Base-by-base conservation (phyloP, 2,797 vertebrate species). In the Apogon hyalosoma region DNA sequence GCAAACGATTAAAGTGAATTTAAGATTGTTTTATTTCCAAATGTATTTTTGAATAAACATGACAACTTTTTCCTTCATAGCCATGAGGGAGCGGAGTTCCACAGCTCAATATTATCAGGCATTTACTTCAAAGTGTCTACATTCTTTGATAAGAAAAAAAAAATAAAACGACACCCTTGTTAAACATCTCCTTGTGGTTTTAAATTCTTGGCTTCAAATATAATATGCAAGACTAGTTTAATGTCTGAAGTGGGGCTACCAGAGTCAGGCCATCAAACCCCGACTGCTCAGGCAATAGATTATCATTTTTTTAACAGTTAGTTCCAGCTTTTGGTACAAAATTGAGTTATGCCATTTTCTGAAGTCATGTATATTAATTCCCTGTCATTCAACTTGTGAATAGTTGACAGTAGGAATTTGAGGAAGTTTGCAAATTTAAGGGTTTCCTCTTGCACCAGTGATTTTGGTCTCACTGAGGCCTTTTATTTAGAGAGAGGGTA, bases 321-420 rank as follows among this genome's bases (percentile, higher is more conserved):
- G 46, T 45, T 6, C 14, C 13, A 16, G 18, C 54, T 58, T 12
- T 69, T 13, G 2, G 2, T 16, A 11, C 39, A 53, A 43, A 31
- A 28, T 28, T 28, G 5, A 28, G 24, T 49, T 2, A 14, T 51
- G 16, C 3, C 42, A 42, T 5, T 42, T 38, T 14, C n/a, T 11
- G n/a, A 46, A 14, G 33, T 40, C 12, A 43, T 28, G 28, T 21
- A 58, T 46, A 62, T 15, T 38, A 10, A 52, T 33, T 39, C 46
- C 41, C 46, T 39, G 50, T 42, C 42, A 47, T 12, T 7, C 7
- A 15, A 28, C 41, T 51, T 38, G 58, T 2, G 31, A 36, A 51
- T 16, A 8, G 9, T 36, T 6, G 19, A 43, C 47, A 36, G 39
- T 67, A 13, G n/a, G 51, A 11, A 38, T 15, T 39, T 57, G 10